Base-by-base conservation (phyloP, 53 echinoderm and acorn worm genomes). In the Echinarachnius parma region DNA sequence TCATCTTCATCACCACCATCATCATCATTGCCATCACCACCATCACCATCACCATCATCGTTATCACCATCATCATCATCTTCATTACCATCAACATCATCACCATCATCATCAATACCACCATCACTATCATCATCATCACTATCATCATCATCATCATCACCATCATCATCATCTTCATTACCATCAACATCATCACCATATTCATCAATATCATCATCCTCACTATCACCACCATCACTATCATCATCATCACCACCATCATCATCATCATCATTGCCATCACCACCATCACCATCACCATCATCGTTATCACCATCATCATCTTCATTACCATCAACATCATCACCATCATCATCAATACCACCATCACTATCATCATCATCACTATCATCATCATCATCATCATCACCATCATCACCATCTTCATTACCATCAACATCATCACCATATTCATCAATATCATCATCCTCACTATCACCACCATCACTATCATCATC, bases 351-450 rank as follows among this genome's bases (percentile, higher is more conserved):
- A 60, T 60, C 29, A 60, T 34, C 13, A 21, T 34, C 35, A 31
- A 21, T 20, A 60, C 28, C 13, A 60, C 28, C 28, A 60, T 33
- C 9, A 31, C 34, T 21, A 60, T 60, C 34, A 60, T 33, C 34
- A 31, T 15, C 34, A 33, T 32, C 60, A 60, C 34, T 35, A 60
- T 60, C 60, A 60, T 60, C 34, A 60, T 31, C 33, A 60, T 33
- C 33, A 34, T 34, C 34, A 34, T 60, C 60, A 60, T 60, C 60
- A n/a, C n/a, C n/a, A 60, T 60, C 60, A 60, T 60, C 34, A 60
- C 28, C 60, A 60, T 60, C 60, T 34, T 60, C 33, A 60, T 60
- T 21, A 60, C 34, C n/a, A 60, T 60, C 60, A 31, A 34, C 14
- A 32, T 60, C 28, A 60, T 60, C 14, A 60, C 34, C 28, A 60